phyloP scores from a whole-genome alignment of 2,113 vertebrate species.

The Callorhinus ursinus region DNA sequence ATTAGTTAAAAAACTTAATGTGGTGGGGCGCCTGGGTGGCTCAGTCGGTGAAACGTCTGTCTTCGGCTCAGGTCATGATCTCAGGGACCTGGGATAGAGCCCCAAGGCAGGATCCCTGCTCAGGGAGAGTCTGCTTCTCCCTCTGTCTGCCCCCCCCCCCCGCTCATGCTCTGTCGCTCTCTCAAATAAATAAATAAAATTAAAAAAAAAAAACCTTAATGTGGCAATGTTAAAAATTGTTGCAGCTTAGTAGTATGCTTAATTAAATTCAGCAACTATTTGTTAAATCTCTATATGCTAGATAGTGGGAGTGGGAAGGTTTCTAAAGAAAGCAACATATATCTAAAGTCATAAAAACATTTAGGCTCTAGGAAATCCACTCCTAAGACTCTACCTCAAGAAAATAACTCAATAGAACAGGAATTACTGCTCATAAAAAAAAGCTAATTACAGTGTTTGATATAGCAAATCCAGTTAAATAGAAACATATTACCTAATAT shows the following conservation, averaged over 20 bases:
- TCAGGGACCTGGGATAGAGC: neutral
- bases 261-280: constrained; percentile 41
- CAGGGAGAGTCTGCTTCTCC: too few species aligned
- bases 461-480: neutral
- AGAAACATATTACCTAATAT: neutral
- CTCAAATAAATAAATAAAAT: too few species aligned
- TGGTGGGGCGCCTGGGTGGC: neutral
- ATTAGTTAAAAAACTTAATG: constrained; percentile 9
- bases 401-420: neutral
- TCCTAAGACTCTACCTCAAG: neutral
- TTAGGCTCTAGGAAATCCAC: neutral
- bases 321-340: neutral
- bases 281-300: neutral
- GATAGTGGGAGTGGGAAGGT: neutral
- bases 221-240: neutral
- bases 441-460: neutral
- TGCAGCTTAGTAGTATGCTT: neutral
- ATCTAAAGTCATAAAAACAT: constrained; percentile 3
- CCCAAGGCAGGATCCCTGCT: neutral
- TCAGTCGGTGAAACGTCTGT: neutral
- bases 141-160: too few species aligned
- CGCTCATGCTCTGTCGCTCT: too few species aligned
- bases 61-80: neutral
- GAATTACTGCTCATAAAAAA: neutral
- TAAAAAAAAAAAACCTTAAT: neutral